Evolutionary conservation across 2,797 vertebrate species (phyloP).

Genomic region (Sternotherus odoratus): DNA sequence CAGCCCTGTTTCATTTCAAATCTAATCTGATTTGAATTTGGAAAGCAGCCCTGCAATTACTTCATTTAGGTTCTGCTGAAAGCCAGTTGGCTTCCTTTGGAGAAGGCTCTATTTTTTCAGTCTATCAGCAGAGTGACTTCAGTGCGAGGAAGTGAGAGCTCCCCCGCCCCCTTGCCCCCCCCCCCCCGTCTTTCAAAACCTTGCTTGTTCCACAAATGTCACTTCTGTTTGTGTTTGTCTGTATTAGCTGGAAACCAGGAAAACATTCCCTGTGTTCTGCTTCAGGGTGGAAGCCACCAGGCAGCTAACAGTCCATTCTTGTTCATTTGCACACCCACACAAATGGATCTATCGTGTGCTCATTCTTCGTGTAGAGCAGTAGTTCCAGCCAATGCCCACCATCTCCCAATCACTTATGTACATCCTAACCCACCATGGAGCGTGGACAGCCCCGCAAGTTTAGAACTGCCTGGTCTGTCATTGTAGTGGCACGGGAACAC

Average conservation of each 20-base stretch:
- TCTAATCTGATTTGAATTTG: conserved; percentile 81
- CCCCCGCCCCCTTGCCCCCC: rapidly evolving
- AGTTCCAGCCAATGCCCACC: not conserved
- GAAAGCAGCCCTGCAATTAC: conserved; percentile 75
- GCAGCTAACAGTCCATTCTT: rapidly evolving
- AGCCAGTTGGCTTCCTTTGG: conserved; percentile 55
- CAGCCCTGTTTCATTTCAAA: conserved; percentile 73
- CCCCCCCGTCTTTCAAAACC: not conserved
- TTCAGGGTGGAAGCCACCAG: not conserved
- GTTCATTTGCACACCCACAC: not conserved
- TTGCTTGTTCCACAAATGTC: conserved; percentile 27
- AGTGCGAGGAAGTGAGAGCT: not conserved
- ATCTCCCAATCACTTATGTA: rapidly evolving
- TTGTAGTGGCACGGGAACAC: not conserved
- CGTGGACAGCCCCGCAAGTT: not conserved
- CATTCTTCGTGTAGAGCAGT: rapidly evolving
- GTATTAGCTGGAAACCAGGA: not conserved
- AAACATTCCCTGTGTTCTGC: not conserved
- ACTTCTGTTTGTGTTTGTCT: conserved; percentile 8
- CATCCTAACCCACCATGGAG: not conserved
- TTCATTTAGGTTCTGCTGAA: conserved; percentile 74
- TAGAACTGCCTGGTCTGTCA: not conserved
- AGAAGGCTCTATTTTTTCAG: conserved; percentile 59
- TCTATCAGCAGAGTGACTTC: conserved; percentile 7
- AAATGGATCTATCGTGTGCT: not conserved